Conservation (phyloP, 2,888 invertebrate genomes). For the Ormyrus nitidulus region DNA sequence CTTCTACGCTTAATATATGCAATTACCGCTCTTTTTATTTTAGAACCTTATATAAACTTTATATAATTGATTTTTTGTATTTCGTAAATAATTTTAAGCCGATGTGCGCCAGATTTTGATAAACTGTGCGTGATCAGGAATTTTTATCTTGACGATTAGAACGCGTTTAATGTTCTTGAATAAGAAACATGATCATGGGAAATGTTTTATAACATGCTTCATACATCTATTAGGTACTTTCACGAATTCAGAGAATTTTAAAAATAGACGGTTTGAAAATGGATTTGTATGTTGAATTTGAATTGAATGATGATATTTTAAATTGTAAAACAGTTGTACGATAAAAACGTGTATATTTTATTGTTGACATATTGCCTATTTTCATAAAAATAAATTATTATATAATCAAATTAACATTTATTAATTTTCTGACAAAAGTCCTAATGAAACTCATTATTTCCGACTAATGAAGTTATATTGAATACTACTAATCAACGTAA, state of each 20-base stretch:
- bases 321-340: slow-evolving; percentile 54
- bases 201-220: slow-evolving; percentile 37
- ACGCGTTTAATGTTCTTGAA: slow-evolving; percentile 15
- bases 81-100: slow-evolving; percentile 27
- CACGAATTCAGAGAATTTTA: slow-evolving; percentile 14
- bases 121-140: slow-evolving; percentile 11
- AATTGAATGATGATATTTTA: slow-evolving; percentile 44
- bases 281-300: slow-evolving; percentile 44
- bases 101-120: slow-evolving; percentile 13
- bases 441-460: too few species aligned
- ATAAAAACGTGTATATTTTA: slow-evolving; percentile 60
- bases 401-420: slow-evolving; percentile 48
- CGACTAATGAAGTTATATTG: too few species aligned
- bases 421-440: neutral
- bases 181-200: slow-evolving; percentile 23
- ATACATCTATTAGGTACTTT: slow-evolving; percentile 20
- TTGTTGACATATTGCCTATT: slow-evolving; percentile 66
- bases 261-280: neutral
- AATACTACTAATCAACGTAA: too few species aligned
- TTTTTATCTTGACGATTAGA: slow-evolving; percentile 30
- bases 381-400: slow-evolving; percentile 68
- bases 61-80: slow-evolving; percentile 46
- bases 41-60: slow-evolving; percentile 33
- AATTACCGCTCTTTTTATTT: slow-evolving; percentile 33
- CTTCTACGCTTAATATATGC: slow-evolving; percentile 41